These are phyloP conservation scores for Herpailurus yagouaroundi DNA, from an alignment of 2,113 vertebrate species.

Conservation along the genomic window DNA sequence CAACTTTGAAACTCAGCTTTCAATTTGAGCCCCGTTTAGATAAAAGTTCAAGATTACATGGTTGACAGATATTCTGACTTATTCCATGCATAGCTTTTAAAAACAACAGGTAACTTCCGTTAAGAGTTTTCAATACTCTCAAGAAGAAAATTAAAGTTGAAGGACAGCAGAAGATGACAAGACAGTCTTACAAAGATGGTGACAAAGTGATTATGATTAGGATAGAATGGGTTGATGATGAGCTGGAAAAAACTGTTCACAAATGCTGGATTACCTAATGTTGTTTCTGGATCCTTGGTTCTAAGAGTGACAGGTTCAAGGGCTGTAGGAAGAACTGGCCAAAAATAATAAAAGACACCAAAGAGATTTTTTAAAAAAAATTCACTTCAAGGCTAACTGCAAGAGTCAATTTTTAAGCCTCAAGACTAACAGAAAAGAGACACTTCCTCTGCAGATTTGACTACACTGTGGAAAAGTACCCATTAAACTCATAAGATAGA, in stretches of 20 bases:
- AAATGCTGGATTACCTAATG: constrained; percentile 77
- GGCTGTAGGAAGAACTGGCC: constrained; percentile 58
- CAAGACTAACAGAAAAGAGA: constrained; percentile 5
- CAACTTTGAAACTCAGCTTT: constrained; percentile 21
- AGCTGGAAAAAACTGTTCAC: neutral
- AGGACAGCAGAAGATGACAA: neutral
- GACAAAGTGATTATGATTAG: neutral
- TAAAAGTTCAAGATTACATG: constrained; percentile 21
- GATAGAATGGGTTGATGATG: neutral
- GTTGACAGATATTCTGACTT: neutral
- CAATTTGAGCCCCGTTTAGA: neutral
- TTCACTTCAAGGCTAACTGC: constrained; percentile 21
- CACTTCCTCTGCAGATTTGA: neutral
- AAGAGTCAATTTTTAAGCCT: constrained; percentile 24
- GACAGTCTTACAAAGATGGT: neutral
- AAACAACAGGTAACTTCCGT: neutral
- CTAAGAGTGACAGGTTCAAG: constrained; percentile 75
- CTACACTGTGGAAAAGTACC: neutral
- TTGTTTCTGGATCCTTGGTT: constrained; percentile 78
- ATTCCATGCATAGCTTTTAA: neutral
- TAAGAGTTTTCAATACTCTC: neutral
- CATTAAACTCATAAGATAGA: neutral
- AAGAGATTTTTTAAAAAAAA: neutral
- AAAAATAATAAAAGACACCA: constrained; percentile 61
- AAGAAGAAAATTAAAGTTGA: neutral